Evolutionary conservation across 2,113 vertebrate genomes (phyloP).

Genomic region (Albula glossodonta): DNA sequence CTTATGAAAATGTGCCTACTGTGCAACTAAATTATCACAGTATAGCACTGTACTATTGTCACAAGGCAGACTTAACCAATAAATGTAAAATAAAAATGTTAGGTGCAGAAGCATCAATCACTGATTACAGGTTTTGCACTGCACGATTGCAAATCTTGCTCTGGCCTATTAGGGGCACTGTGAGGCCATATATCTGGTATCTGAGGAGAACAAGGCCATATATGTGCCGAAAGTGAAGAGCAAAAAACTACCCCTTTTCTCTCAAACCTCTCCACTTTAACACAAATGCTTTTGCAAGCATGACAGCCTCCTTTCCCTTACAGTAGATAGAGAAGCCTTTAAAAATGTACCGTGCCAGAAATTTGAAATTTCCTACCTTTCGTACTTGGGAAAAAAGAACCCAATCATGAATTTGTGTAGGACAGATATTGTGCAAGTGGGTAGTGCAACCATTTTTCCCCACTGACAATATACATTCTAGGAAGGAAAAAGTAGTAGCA

Average conservation of each 20-base stretch:
- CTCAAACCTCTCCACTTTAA: not conserved
- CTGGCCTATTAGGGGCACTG: conserved; percentile 35
- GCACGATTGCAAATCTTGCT: not conserved
- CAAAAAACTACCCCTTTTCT: not conserved
- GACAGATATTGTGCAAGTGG: not conserved
- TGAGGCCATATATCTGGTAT: conserved; percentile 3
- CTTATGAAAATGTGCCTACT: not conserved
- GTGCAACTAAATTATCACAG: not conserved
- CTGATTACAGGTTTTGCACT: not conserved
- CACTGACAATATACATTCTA: not conserved
- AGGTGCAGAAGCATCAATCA: not conserved
- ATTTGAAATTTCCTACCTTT: not conserved
- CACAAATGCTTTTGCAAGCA: not conserved
- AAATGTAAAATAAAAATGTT: not conserved
- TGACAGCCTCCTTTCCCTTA: not conserved
- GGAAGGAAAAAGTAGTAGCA: not conserved
- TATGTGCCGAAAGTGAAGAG: conserved; percentile 45
- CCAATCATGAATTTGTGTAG: not conserved
- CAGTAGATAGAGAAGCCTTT: not conserved
- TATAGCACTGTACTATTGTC: not conserved
- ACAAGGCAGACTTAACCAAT: not conserved
- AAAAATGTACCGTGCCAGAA: not conserved
- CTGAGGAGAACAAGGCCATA: conserved; percentile 43
- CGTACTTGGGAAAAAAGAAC: not conserved
- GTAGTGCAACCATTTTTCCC: not conserved